A percentile compares a stretch with the other conserved stretches of the same genome.
Evolutionary conservation across 1,140 invertebrate genomes (phyloP).

Genomic region (Hycleus cichorii): DNA sequence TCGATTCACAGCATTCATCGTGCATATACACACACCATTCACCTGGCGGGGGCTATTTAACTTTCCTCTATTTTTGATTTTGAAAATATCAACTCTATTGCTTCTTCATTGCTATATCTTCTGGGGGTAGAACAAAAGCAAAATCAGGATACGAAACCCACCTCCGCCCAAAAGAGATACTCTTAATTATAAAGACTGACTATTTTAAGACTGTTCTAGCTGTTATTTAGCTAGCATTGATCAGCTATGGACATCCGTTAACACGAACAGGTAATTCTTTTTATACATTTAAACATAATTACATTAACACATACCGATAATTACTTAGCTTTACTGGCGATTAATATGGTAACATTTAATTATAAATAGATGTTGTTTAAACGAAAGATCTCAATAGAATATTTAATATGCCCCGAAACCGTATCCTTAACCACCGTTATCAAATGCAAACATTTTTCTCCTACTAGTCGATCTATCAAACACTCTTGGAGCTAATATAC

Average conservation of each 20-base stretch:
- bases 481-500: too few species aligned
- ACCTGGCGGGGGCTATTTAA: conserved; percentile 34
- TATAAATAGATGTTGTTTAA: too few species aligned
- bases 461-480: too few species aligned
- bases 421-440: too few species aligned
- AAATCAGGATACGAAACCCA: conserved; percentile 14
- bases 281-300: too few species aligned
- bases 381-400: too few species aligned
- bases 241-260: neutral
- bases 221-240: neutral
- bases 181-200: conserved; percentile 1
- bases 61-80: neutral
- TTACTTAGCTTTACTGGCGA: too few species aligned
- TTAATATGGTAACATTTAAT: too few species aligned
- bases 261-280: neutral
- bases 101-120: neutral
- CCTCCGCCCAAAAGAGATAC: conserved; percentile 3
- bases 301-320: too few species aligned
- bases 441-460: too few species aligned
- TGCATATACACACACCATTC: conserved; percentile 28
- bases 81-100: neutral
- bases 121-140: neutral
- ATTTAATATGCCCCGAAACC: too few species aligned
- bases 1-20: conserved; percentile 15
- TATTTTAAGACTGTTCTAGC: conserved; percentile 11